Evolutionary conservation across 2,113 vertebrate species (phyloP), one percentile per base, ranked within the genome.

Genomic region (Stigmatopora nigra): DNA sequence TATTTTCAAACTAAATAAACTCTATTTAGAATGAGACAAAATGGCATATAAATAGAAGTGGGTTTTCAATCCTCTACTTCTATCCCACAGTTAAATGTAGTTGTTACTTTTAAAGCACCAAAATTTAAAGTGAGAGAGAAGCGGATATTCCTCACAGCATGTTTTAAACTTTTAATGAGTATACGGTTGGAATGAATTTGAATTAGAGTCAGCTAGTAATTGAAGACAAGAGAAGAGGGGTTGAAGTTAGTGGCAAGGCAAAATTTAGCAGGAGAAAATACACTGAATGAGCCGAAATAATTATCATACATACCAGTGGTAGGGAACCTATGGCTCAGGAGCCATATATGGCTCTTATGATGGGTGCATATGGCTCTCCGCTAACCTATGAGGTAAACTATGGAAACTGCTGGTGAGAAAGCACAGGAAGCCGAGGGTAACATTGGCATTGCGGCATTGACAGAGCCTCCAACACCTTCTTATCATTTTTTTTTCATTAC

Each of bases 91-190:
- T 17, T 20, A 66, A 67, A 75, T 31, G 25, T 31, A 31, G 25
- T 31, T 31, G 25, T 31, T 1, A 2, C 25, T 31, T 31, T 31
- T 31, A 3, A 31, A 5, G 64, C 64, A n/a, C 45, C 11, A 25
- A 51, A 67, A 63, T 78, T 63, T 31, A 52, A 69, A 61, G 60
- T 63, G 31, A 65, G 7, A 31, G 62, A 41, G 25, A 25, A 67
- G 17, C 65, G 52, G 16, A 71, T 61, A 44, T 67, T 73, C 25
- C 25, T 31, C 25, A 31, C 25, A 31, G 25, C 9, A 41, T 41
- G 38, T 41, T 41, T 41, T 41, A 10, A 7, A 41, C 7, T 41
- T 41, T 41, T 41, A 41, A 8, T 41, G 38, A 7, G 38, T 8
- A 41, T 41, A 41, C 4, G 38, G 38, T 41, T 41, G 6, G 1